These are phyloP conservation scores for Neodiprion pinetum DNA, from an alignment of 1,140 invertebrate genomes.

Conservation along the genomic window DNA sequence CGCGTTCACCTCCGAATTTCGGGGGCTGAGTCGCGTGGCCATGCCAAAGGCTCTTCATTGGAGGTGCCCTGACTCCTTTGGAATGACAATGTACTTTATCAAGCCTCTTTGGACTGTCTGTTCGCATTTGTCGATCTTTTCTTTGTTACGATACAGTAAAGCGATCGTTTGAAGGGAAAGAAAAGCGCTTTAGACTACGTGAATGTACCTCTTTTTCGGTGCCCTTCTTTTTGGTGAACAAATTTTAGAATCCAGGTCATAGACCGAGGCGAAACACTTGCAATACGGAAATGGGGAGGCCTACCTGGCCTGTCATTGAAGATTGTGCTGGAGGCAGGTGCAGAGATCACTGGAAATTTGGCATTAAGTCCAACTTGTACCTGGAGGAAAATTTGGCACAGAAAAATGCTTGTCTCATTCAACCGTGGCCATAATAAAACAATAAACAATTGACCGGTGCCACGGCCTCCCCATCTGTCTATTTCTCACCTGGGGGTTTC, in stretches of 20 bases:
- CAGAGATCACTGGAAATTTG: slow-evolving; percentile 48
- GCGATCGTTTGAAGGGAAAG: slow-evolving; percentile 4
- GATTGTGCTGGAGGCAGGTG: slow-evolving; percentile 25
- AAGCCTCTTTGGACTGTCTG: slow-evolving; percentile 18
- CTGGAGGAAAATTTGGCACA: slow-evolving; percentile 34
- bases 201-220: too few species aligned
- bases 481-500: too few species aligned
- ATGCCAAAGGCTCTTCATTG: slow-evolving; percentile 58
- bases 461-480: too few species aligned
- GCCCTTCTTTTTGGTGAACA: too few species aligned
- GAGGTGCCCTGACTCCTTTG: slow-evolving; percentile 23
- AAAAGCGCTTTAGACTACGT: neutral
- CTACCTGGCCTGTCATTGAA: slow-evolving; percentile 35
- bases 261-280: too few species aligned
- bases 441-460: slow-evolving; percentile 6
- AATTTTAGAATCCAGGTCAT: too few species aligned
- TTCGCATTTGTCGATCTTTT: slow-evolving; percentile 9
- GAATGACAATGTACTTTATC: neutral
- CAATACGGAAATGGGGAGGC: neutral
- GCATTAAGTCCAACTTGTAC: slow-evolving; percentile 41
- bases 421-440: slow-evolving; percentile 14
- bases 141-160: neutral
- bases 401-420: slow-evolving; percentile 30
- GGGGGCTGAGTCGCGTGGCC: slow-evolving; percentile 72
- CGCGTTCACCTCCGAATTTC: slow-evolving; percentile 80